Conservation (phyloP, 2,888 invertebrate genomes). For the Phortica okadai region DNA sequence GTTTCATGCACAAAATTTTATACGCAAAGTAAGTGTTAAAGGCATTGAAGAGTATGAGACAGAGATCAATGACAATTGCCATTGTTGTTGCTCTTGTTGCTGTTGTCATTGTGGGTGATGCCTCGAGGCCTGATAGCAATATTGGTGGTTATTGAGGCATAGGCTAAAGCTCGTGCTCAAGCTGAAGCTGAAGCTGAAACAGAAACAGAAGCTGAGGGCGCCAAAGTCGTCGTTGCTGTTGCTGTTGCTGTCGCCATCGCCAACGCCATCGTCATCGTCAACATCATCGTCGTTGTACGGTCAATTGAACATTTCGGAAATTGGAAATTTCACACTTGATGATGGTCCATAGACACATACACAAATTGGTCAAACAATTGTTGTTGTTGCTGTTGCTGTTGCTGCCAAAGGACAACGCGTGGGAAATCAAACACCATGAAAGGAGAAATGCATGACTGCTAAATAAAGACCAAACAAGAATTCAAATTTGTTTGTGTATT, state of each 20-base stretch:
- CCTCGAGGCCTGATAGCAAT: background rate
- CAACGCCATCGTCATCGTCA: background rate
- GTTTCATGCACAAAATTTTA: background rate
- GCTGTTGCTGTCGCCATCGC: background rate
- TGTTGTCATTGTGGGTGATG: background rate
- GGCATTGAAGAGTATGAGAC: background rate
- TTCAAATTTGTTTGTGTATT: background rate
- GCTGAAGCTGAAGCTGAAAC: too few relatives aligned
- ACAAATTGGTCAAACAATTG: constrained; percentile 15
- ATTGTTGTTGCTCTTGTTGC: background rate
- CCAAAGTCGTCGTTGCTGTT: background rate
- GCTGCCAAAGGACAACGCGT: constrained; percentile 10
- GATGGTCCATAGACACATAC: constrained; percentile 52
- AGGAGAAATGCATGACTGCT: background rate
- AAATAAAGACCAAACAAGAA: background rate
- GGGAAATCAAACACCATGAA: constrained; percentile 27
- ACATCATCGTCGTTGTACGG: constrained; percentile 75
- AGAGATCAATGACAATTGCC: constrained; percentile 20
- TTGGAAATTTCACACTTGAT: constrained; percentile 78
- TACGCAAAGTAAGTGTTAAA: background rate
- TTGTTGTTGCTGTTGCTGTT: background rate
- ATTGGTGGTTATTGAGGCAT: background rate
- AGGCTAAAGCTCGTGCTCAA: background rate
- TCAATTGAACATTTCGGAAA: constrained; percentile 75
- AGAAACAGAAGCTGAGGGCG: background rate